phyloP scores from a whole-genome alignment of 2,888 invertebrate species.

The Drosophila nr. medialis region DNA sequence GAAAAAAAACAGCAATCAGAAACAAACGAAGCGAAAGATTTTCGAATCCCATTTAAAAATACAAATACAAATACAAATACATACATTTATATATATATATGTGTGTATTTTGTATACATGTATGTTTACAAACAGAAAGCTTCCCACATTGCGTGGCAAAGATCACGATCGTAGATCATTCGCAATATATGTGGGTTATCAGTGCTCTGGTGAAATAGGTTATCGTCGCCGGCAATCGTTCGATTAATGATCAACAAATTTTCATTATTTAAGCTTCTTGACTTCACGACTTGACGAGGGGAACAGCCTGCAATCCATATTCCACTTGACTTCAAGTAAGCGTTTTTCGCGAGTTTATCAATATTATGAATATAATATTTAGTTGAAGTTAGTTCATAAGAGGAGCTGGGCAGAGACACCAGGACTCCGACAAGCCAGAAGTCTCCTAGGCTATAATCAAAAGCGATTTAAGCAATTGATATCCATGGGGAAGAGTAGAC shows the following conservation, averaged over 20 bases:
- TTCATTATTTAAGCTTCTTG: conserved; percentile 2
- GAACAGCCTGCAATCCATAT: not conserved
- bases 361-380: not conserved
- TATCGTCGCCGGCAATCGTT: conserved; percentile 66
- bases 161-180: conserved; percentile 67
- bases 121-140: conserved; percentile 33
- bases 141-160: conserved; percentile 55
- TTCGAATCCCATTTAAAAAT: conserved; percentile 43
- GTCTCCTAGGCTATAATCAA: too few species aligned
- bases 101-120: conserved; percentile 23
- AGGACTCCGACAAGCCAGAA: too few species aligned
- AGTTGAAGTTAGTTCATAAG: too few species aligned
- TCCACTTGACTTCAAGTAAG: not conserved
- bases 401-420: too few species aligned
- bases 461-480: too few species aligned
- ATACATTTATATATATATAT: conserved; percentile 22
- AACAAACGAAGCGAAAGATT: conserved; percentile 48
- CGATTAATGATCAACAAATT: conserved; percentile 68
- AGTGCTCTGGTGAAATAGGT: conserved; percentile 64
- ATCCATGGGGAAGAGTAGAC: too few species aligned
- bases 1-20: conserved; percentile 25
- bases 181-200: conserved; percentile 62
- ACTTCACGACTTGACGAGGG: not conserved
- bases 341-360: not conserved
- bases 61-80: not conserved